Evolutionary conservation across 64 coral and sea anemone genomes (phyloP).

Genomic region (Platygyra sinensis): DNA sequence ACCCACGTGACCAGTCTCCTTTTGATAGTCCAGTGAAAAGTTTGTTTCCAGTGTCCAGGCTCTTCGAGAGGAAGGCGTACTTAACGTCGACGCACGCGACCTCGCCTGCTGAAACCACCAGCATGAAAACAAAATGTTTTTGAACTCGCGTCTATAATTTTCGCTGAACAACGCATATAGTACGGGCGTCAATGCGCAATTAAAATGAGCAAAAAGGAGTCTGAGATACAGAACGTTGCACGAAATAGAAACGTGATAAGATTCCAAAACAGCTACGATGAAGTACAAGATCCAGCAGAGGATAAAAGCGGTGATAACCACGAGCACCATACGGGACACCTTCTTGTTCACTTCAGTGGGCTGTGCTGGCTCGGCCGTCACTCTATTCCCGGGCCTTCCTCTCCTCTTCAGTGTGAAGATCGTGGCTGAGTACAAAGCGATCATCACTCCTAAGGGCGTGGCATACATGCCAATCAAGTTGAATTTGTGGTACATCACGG

Average conservation of each 20-base stretch:
- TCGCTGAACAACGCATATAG: conserved; percentile 65
- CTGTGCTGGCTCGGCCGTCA: not conserved
- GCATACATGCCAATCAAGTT: conserved; percentile 65
- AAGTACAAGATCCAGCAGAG: conserved; percentile 73
- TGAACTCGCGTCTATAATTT: conserved; percentile 46
- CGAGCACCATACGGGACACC: conserved; percentile 58
- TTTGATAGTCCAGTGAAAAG: not conserved
- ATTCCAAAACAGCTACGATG: conserved; percentile 47
- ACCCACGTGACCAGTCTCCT: not conserved
- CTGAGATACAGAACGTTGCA: conserved; percentile 55
- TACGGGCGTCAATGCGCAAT: conserved; percentile 61
- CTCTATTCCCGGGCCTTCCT: conserved; percentile 22
- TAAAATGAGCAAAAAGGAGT: conserved; percentile 63
- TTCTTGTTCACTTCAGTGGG: conserved; percentile 12
- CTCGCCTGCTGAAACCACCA: not conserved
- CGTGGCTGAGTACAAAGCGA: conserved; percentile 51
- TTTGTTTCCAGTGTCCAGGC: not conserved
- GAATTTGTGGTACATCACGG: conserved; percentile 45
- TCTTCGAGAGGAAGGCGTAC: not conserved
- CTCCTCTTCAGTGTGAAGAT: conserved; percentile 36
- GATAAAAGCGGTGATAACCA: conserved; percentile 59
- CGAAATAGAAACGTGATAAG: conserved; percentile 15
- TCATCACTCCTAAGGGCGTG: conserved; percentile 37
- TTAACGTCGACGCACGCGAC: not conserved
- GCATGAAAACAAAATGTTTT: conserved; percentile 2